A percentile compares a stretch with the other conserved stretches of the same genome.
These are phyloP conservation scores for Beaufortia kweichowensis DNA, from an alignment of 2,113 vertebrate species.

Conservation along the genomic window DNA sequence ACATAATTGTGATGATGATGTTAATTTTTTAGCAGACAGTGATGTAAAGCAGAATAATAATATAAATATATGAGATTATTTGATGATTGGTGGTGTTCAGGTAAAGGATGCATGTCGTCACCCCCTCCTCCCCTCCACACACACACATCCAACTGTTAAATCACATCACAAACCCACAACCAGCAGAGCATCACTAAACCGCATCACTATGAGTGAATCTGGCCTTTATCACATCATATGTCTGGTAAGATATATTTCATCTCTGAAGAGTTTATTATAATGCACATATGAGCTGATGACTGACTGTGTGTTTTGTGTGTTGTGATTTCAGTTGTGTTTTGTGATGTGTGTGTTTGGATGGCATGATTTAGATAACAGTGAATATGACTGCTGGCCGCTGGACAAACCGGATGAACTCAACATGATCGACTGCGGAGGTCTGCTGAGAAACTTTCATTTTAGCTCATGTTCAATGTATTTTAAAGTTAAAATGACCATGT, in stretches of 20 bases:
- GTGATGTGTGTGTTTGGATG: slow-evolving; percentile 62
- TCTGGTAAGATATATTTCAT: background rate
- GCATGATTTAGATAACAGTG: slow-evolving; percentile 85
- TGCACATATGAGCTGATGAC: background rate
- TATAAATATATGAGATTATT: background rate
- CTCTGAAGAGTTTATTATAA: background rate
- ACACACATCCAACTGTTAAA: background rate
- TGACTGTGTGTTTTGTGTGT: background rate
- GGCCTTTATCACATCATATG: background rate
- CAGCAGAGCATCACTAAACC: background rate
- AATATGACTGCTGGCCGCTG: slow-evolving; percentile 86
- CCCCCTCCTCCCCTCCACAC: background rate
- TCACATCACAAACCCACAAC: background rate
- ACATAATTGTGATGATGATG: background rate
- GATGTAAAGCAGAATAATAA: too few relatives aligned
- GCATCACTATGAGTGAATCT: background rate
- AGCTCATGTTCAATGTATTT: too few relatives aligned
- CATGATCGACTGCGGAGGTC: slow-evolving; percentile 85
- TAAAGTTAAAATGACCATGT: too few relatives aligned
- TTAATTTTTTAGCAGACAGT: background rate
- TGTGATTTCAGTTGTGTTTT: slow-evolving; percentile 54
- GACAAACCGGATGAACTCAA: slow-evolving; percentile 78
- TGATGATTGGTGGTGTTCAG: background rate
- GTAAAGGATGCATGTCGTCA: background rate
- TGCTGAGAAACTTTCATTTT: background rate